Conservation (phyloP, 2,888 invertebrate species). For the Hemicrepidius hirtus region DNA sequence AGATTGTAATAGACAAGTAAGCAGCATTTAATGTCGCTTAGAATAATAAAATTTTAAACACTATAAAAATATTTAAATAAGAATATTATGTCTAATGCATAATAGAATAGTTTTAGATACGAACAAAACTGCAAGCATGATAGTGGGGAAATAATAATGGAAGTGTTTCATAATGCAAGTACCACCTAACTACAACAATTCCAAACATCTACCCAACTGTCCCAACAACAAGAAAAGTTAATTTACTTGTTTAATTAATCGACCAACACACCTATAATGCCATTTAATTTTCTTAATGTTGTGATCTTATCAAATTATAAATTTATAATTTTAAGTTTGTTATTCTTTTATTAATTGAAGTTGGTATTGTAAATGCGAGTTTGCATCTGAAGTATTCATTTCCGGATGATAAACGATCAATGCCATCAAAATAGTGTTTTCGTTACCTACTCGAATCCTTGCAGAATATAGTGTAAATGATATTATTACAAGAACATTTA, state of each 20-base stretch:
- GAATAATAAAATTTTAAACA: background rate
- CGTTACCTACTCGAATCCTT: background rate
- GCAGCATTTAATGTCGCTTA: constrained; percentile 1
- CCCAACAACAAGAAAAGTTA: background rate
- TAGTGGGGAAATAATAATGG: too few relatives aligned
- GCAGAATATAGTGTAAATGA: background rate
- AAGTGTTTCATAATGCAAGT: too few relatives aligned
- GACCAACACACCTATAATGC: background rate
- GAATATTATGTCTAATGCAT: too few relatives aligned
- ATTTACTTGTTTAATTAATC: constrained; percentile 17
- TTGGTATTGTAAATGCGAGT: background rate
- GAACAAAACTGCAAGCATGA: background rate
- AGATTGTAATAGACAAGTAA: constrained; percentile 17
- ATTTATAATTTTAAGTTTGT: constrained; percentile 15
- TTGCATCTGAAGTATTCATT: background rate
- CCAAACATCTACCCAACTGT: background rate
- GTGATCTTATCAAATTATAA: background rate
- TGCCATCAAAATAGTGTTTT: constrained; percentile 5
- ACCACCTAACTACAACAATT: too few relatives aligned
- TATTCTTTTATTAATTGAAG: too few relatives aligned
- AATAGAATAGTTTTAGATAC: too few relatives aligned
- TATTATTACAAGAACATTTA: constrained; percentile 17
- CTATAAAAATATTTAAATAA: constrained; percentile 23
- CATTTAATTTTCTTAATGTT: constrained; percentile 4
- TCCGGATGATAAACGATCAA: background rate